phyloP scores from a whole-genome alignment of 2,888 invertebrate genomes.

The Sminthurinus aureus region DNA sequence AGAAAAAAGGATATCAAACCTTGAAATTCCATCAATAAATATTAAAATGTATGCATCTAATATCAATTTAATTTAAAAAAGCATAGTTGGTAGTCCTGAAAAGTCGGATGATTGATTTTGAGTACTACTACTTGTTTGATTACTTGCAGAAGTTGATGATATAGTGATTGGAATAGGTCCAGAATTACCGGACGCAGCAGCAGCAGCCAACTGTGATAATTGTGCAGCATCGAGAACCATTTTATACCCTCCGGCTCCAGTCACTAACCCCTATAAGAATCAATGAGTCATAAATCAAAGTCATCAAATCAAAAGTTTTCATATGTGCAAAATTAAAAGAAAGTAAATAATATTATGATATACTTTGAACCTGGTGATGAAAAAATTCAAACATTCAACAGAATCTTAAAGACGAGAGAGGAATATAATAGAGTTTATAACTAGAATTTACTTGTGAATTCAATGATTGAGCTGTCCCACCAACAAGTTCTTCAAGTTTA shows the following conservation, averaged over 20 bases:
- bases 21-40: too few relatives aligned
- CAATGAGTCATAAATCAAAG: slow-evolving; percentile 3
- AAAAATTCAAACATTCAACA: too few relatives aligned
- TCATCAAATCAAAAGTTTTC: neutral
- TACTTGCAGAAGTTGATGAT: slow-evolving; percentile 40
- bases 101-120: slow-evolving; percentile 51
- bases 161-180: slow-evolving; percentile 54
- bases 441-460: neutral
- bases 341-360: neutral
- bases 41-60: too few relatives aligned
- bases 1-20: too few relatives aligned
- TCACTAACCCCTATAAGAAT: slow-evolving; percentile 42
- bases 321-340: neutral
- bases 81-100: slow-evolving; percentile 47
- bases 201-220: slow-evolving; percentile 54
- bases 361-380: neutral
- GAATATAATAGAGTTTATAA: neutral
- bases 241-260: slow-evolving; percentile 46
- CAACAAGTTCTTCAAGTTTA: slow-evolving; percentile 51
- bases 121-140: slow-evolving; percentile 40
- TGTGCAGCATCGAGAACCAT: slow-evolving; percentile 57
- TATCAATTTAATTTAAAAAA: slow-evolving; percentile 34
- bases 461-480: slow-evolving; percentile 35
- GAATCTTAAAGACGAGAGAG: neutral
- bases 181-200: slow-evolving; percentile 39